Conservation (phyloP, 2,113 vertebrate species). For the Aleadryas rufinucha region DNA sequence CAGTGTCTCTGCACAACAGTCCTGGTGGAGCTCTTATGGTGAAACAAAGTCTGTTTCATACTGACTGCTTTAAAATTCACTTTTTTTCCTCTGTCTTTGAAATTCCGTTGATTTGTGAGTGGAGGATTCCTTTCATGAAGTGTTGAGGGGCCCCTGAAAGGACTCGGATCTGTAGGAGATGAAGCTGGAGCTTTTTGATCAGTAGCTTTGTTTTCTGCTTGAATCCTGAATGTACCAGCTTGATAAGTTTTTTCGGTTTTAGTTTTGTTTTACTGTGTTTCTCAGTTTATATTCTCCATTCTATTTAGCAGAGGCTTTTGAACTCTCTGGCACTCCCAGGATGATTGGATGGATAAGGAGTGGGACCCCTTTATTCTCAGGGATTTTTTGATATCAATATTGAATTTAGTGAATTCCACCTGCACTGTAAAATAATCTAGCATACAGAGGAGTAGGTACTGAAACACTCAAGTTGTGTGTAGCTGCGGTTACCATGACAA, state of each 20-base stretch:
- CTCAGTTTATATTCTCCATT: background rate
- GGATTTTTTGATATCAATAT: background rate
- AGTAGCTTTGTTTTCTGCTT: background rate
- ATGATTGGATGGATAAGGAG: background rate
- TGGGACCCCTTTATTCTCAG: background rate
- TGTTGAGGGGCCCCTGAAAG: background rate
- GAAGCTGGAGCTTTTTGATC: background rate
- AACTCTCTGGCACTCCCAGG: background rate
- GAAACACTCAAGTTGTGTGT: background rate
- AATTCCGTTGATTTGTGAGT: background rate
- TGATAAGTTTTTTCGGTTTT: background rate
- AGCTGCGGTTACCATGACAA: conserved; percentile 2
- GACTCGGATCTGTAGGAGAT: background rate
- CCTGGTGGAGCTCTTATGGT: background rate
- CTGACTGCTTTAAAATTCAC: background rate
- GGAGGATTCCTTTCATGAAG: background rate
- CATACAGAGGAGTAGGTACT: background rate
- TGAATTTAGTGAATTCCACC: conserved; percentile 21
- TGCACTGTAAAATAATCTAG: background rate
- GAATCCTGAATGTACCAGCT: background rate
- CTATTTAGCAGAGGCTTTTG: background rate
- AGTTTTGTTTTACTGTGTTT: background rate
- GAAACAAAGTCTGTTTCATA: background rate
- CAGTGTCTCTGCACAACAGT: background rate
- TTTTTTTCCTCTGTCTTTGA: background rate